Percentiles rank a stretch among this genome's conserved stretches.
These are phyloP conservation scores for Lytechinus variegatus DNA, from an alignment of 35 echinoderm and acorn worm species.

Conservation along the genomic window DNA sequence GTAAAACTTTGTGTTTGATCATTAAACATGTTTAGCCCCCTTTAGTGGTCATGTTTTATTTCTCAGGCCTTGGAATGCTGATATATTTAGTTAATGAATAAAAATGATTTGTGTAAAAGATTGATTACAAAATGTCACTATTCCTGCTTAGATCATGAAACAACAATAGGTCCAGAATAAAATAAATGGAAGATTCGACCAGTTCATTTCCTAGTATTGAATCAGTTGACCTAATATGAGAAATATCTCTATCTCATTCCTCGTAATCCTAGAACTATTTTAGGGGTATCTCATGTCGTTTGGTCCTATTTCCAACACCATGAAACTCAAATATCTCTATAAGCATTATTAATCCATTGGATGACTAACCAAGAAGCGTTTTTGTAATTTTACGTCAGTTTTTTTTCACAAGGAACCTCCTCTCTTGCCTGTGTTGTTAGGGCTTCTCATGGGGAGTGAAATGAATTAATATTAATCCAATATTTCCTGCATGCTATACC, in stretches of 20 bases:
- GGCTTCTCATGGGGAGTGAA: background rate
- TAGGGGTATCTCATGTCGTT: background rate
- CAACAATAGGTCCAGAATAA: background rate
- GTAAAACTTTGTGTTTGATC: no score
- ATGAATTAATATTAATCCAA: background rate
- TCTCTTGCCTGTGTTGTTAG: background rate
- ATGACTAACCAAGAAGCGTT: slow-evolving; percentile 1
- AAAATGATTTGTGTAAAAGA: no score
- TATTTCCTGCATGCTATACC: background rate
- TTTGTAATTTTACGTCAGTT: background rate
- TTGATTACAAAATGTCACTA: background rate
- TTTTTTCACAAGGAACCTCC: background rate
- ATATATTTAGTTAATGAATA: no score
- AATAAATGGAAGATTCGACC: background rate
- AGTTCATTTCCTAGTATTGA: background rate
- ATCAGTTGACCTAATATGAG: background rate
- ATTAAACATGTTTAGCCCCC: no score
- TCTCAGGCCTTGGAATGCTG: no score
- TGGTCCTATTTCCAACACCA: background rate
- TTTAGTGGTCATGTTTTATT: no score
- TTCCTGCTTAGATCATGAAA: background rate
- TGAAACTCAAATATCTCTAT: background rate
- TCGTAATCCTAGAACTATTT: background rate
- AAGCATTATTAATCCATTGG: background rate
- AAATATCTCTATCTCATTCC: background rate